Base-by-base conservation (phyloP, 2,888 invertebrate species). In the Lutraria lutraria region DNA sequence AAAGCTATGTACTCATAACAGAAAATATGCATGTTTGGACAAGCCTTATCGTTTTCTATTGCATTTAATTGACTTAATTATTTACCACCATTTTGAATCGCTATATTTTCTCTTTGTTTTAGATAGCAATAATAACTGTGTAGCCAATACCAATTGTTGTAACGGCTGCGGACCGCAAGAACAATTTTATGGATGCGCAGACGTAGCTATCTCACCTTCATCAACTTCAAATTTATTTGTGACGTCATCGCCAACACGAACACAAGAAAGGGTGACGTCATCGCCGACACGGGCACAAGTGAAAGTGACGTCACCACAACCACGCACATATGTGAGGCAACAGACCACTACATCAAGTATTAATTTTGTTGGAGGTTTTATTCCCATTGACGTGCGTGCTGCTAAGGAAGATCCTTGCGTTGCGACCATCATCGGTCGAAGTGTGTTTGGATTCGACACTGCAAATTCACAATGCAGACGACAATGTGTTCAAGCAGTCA, bases 121-220 rank as follows among this genome's bases (percentile, higher is more conserved):
- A 90, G 90, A 56, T 86, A 84, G 86, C 0, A 90, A 86, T 54
- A 88, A 90, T 81, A 88, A 88, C 54, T 90, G 90, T 80, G 25
- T 53, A 0, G 68, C 80, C 34, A 79, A 81, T 4, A 79, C 72
- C 25, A 84, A 86, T 76, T 90, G 90, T 63, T 88, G 88, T 43
- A 72, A 86, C 12, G 90, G 81, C 0, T 90, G 90, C 43, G 90
- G 90, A 13, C 68, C 56, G 4, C 90, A 90, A 53, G 90, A 90
- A 29, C 83, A 84, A 2, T 90, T 90, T 34, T 81, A 88, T 72
- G 88, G 85, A n/a, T 90, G 90, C 79, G 86, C 90, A 0, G 90
- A 90, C 53, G 88, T 90, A 15, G 63, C 83, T 8, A 81, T 90
- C 31, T 12, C 16, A 15, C 87, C 87, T 13, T n/a, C 56, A 21